These are phyloP conservation scores for Protobothrops mucrosquamatus DNA, from an alignment of 2,113 vertebrate genomes.

Conservation along the genomic window DNA sequence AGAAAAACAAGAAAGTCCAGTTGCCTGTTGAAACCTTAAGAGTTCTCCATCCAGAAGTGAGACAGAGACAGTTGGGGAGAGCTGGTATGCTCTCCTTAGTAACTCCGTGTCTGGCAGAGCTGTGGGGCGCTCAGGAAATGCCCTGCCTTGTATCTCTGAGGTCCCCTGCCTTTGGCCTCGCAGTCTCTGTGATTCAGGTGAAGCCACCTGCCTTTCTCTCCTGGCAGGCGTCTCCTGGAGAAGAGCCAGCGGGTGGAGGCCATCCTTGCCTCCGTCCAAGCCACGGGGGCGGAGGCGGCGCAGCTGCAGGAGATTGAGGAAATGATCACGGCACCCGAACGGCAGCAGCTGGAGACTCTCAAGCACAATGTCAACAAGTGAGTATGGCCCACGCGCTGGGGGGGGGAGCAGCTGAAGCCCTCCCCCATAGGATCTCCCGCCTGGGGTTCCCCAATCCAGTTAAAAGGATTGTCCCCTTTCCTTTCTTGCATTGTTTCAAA, in stretches of 20 bases:
- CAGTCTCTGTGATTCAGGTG: fast-evolving
- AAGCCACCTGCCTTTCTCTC: fast-evolving
- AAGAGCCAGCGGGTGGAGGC: constrained; percentile 96
- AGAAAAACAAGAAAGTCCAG: too few relatives aligned
- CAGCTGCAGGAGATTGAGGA: constrained; percentile 95
- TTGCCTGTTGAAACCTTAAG: too few relatives aligned
- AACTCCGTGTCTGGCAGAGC: background rate
- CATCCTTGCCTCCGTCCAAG: constrained; percentile 92
- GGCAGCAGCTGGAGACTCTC: constrained; percentile 87
- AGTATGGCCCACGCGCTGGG: background rate
- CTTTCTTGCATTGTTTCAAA: too few relatives aligned
- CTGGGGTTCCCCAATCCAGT: background rate
- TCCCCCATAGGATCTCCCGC: fast-evolving
- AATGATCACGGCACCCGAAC: constrained; percentile 91
- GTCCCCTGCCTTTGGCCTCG: background rate
- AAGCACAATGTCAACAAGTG: constrained; percentile 92
- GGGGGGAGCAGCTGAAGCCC: background rate
- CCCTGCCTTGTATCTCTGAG: background rate
- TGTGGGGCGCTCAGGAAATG: background rate
- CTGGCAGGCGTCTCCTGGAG: constrained; percentile 85
- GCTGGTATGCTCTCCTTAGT: background rate
- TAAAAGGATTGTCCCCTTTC: too few relatives aligned
- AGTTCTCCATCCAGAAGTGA: background rate
- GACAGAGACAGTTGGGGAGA: background rate
- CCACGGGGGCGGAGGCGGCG: constrained; percentile 79